Base-by-base conservation (phyloP, 1,140 invertebrate genomes). In the Linepithema humile region DNA sequence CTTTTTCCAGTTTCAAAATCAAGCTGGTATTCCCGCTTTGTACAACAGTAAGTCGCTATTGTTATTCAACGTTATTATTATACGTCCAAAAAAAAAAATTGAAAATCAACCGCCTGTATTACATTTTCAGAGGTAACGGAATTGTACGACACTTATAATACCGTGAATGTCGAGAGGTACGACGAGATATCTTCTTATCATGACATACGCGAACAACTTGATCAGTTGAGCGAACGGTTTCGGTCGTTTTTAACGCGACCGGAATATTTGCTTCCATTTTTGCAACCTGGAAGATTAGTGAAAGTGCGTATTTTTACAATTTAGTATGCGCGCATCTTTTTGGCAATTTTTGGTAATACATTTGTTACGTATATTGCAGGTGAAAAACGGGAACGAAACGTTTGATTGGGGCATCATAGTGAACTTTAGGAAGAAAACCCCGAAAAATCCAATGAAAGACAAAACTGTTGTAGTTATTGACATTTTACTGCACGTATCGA, bases 1-100 rank as follows among this genome's bases (percentile, higher is more conserved):
- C 90, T 99, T 99, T 94, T 99, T 97, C 94, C 99, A 99, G 93
- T 99, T 99, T 92, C 99, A 99, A 95, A 99, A 99, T 95, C 99
- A 99, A 95, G 96, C 98, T 0, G 95, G 96, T 26, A 98, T 99
- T 90, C 99, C 99, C 3, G 96, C 96, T 62, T 95, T 99, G 5
- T 96, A 97, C 90, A 96, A 98, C 75, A 97, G 97, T 98, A 95
- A 95, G 96, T 74, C 10, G 0, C 40, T 57, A 64, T 78, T 77
- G 7, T 0, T 0, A 2, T 2, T 60, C 6, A 15, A 26, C 17
- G 4, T 59, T 10, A 20, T 48, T 35, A 20, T n/a, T 40, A 29
- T 12, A 12, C 17, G 26, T 0, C 15, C 10, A 15, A 15, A 12
- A 23, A 35, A 55, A 5, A 23, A 10, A 35, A 45, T 60, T 23